These are phyloP conservation scores for Microcebus griseorufus DNA, from an alignment of 2,113 vertebrate species.

Conservation along the genomic window DNA sequence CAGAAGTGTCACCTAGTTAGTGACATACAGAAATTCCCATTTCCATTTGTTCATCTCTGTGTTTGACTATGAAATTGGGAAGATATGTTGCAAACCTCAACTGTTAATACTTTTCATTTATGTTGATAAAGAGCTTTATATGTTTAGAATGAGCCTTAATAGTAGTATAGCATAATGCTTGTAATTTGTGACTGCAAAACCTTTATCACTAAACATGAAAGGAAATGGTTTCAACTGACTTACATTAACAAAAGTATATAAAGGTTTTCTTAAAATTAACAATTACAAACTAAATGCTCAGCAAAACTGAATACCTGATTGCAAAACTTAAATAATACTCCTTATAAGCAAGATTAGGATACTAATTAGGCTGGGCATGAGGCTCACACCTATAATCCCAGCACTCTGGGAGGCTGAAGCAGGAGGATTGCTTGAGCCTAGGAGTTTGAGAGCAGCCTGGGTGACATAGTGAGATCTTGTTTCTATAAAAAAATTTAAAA, in stretches of 20 bases:
- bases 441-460: not conserved
- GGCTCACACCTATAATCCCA: not conserved
- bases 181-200: not conserved
- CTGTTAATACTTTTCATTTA: not conserved
- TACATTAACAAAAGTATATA: not conserved
- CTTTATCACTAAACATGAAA: not conserved
- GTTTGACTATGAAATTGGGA: not conserved
- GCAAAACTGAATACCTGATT: not conserved
- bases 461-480: not conserved
- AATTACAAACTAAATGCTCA: not conserved
- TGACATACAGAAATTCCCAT: not conserved
- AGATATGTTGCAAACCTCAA: not conserved
- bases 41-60: not conserved
- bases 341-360: not conserved
- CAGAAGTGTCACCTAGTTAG: not conserved
- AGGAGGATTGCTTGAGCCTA: not conserved
- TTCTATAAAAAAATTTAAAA: too few relatives aligned
- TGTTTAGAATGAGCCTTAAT: not conserved
- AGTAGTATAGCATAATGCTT: not conserved
- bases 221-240: not conserved
- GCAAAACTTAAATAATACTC: not conserved
- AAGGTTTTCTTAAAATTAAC: not conserved
- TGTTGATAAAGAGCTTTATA: accelerated
- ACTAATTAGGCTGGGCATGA: not conserved
- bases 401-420: not conserved